phyloP scores from a whole-genome alignment of 1,140 invertebrate species.

The Panulirus ornatus region DNA sequence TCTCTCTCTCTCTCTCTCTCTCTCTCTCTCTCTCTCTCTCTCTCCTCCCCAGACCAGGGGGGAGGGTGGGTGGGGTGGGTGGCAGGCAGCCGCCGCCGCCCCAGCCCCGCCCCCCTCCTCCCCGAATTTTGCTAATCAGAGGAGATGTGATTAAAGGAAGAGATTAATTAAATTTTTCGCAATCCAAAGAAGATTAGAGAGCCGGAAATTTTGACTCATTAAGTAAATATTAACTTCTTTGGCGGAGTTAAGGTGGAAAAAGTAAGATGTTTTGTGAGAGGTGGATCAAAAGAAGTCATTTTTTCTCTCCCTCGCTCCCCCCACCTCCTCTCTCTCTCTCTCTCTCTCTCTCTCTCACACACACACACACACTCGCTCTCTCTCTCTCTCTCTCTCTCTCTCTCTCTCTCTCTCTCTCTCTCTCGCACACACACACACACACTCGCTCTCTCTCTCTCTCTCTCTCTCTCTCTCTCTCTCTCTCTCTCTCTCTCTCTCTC shows the following conservation, averaged over 20 bases:
- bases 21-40: background rate
- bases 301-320: background rate
- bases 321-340: background rate
- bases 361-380: no score
- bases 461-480: background rate
- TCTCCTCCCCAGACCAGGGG: background rate
- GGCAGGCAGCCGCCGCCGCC: background rate
- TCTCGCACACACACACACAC: no score
- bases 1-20: background rate
- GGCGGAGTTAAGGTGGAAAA: conserved; percentile 52
- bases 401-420: background rate
- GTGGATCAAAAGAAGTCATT: conserved; percentile 1
- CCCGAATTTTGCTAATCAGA: conserved; percentile 69
- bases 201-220: conserved; percentile 66
- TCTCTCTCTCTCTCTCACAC: background rate
- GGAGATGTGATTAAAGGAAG: conserved; percentile 67
- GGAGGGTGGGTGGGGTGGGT: no score
- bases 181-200: conserved; percentile 72
- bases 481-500: background rate
- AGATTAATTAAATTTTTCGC: conserved; percentile 72
- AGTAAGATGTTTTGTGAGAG: conserved; percentile 34
- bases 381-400: background rate
- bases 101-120: background rate
- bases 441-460: no score
- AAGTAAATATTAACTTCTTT: conserved; percentile 73